These are phyloP conservation scores for Pangasius larnaudii DNA, from an alignment of 2,797 vertebrate genomes.

Conservation along the genomic window DNA sequence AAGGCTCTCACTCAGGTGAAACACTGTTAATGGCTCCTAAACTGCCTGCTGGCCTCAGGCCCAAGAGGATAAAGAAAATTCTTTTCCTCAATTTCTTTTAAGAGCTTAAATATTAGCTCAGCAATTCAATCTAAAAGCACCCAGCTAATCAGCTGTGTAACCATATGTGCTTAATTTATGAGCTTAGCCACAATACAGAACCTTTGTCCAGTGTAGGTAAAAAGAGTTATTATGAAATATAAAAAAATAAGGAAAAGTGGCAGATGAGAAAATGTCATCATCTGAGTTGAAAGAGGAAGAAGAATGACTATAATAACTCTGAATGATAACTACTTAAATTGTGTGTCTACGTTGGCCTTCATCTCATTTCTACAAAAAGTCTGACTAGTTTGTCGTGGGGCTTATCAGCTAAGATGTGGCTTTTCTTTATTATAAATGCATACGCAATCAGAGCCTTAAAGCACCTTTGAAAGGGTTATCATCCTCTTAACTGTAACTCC, in stretches of 20 bases:
- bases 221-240: slow-evolving; percentile 41
- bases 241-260: slow-evolving; percentile 14
- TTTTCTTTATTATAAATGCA: background rate
- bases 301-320: slow-evolving; percentile 32
- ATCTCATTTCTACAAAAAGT: background rate
- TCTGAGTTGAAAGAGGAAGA: slow-evolving; percentile 35
- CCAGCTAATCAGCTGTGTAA: slow-evolving; percentile 54
- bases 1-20: slow-evolving; percentile 59
- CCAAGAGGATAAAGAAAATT: slow-evolving; percentile 52
- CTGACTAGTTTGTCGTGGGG: background rate
- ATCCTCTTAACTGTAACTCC: background rate
- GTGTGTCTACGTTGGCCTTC: background rate
- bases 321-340: slow-evolving; percentile 27
- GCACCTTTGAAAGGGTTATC: background rate
- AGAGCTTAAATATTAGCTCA: slow-evolving; percentile 57
- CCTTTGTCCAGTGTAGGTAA: slow-evolving; percentile 45
- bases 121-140: slow-evolving; percentile 53
- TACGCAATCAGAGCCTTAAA: background rate
- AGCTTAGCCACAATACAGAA: slow-evolving; percentile 41
- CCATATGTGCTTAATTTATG: slow-evolving; percentile 55
- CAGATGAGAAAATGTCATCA: slow-evolving; percentile 43
- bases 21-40: slow-evolving; percentile 58
- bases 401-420: background rate
- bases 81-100: slow-evolving; percentile 51
- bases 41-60: slow-evolving; percentile 53